Percentiles rank a stretch among this genome's conserved stretches.
Evolutionary conservation across 2,888 invertebrate species (phyloP).

Genomic region (Ommatoiulus sabulosus): DNA sequence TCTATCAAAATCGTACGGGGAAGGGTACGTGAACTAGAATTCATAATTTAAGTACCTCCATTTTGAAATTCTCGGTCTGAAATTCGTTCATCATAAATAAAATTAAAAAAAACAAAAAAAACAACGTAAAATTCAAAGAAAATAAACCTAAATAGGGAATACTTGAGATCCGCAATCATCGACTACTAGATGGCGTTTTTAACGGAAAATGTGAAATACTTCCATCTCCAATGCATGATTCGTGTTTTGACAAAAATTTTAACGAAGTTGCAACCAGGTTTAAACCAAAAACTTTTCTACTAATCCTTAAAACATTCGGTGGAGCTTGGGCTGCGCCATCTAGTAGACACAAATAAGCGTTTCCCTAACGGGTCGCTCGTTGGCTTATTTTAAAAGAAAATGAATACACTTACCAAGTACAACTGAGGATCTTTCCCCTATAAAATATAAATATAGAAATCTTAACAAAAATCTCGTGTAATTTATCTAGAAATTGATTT

Average conservation of each 20-base stretch:
- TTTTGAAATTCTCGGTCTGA: not conserved
- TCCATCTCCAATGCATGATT: not conserved
- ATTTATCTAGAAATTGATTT: too few relatives aligned
- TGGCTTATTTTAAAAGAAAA: conserved; percentile 11
- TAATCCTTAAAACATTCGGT: not conserved
- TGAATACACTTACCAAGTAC: conserved; percentile 1
- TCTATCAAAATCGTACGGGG: not conserved
- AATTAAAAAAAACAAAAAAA: conserved; percentile 31
- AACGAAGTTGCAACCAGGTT: too few relatives aligned
- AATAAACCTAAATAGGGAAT: not conserved
- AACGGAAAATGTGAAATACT: too few relatives aligned
- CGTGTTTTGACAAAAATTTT: too few relatives aligned
- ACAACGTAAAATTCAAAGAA: not conserved
- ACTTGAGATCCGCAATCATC: not conserved
- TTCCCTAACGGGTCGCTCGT: not conserved
- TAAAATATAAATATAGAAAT: not conserved
- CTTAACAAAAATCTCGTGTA: not conserved
- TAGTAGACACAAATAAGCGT: not conserved
- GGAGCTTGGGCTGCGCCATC: not conserved
- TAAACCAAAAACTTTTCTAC: too few relatives aligned
- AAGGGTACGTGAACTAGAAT: not conserved
- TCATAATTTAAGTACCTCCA: conserved; percentile 57
- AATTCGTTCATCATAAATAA: conserved; percentile 30
- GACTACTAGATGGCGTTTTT: not conserved
- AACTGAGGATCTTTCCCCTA: conserved; percentile 14